Evolutionary conservation across 2,797 vertebrate species (phyloP).

Genomic region (Pseudomugil tenellus): DNA sequence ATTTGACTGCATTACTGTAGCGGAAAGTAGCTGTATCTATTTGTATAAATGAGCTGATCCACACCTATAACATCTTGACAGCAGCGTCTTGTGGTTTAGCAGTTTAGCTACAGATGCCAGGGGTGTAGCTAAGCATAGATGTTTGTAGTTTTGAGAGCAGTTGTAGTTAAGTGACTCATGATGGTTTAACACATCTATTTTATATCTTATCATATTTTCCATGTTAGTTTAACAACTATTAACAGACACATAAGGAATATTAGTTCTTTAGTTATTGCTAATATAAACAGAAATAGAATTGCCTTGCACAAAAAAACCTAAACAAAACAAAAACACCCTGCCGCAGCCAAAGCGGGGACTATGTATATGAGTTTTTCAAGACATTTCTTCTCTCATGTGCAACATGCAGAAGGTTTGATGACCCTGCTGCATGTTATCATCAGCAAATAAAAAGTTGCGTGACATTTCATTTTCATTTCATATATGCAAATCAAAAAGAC

Average conservation of each 20-base stretch:
- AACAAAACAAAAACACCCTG: too few relatives aligned
- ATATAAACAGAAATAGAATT: too few relatives aligned
- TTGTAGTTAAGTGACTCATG: background rate
- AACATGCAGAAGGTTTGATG: too few relatives aligned
- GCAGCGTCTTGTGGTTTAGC: constrained; percentile 11
- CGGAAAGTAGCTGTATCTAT: background rate
- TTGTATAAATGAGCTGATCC: background rate
- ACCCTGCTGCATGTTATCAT: too few relatives aligned
- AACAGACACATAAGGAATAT: background rate
- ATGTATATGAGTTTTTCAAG: too few relatives aligned
- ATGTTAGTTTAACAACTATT: background rate
- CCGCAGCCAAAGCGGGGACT: too few relatives aligned
- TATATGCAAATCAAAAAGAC: too few relatives aligned
- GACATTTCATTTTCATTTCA: too few relatives aligned
- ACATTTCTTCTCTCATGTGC: too few relatives aligned
- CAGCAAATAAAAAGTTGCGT: too few relatives aligned
- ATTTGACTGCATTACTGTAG: background rate
- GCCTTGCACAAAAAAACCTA: too few relatives aligned
- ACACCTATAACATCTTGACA: constrained; percentile 5
- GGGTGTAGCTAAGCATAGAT: background rate
- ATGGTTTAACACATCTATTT: background rate
- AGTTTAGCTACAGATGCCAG: background rate
- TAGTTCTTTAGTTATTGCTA: too few relatives aligned
- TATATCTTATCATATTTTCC: background rate
- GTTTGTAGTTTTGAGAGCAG: background rate